These are phyloP conservation scores for Phengaris alcon DNA, from an alignment of 2,888 invertebrate species.

Conservation along the genomic window DNA sequence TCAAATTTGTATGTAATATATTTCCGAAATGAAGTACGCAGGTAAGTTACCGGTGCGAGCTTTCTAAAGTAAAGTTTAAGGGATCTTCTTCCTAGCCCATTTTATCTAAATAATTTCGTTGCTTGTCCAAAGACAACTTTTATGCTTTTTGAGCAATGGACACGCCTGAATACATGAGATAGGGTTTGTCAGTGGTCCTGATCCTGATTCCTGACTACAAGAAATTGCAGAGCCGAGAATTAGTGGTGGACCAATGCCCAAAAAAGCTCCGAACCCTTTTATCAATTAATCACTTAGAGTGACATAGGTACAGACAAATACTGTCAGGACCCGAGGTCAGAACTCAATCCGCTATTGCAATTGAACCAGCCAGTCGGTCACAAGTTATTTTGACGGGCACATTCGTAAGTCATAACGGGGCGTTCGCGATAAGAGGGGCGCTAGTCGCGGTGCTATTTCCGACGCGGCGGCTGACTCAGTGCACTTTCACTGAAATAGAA, in stretches of 20 bases:
- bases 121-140: background rate
- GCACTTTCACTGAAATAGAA: constrained; percentile 69
- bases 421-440: constrained; percentile 28
- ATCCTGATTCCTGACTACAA: too few relatives aligned
- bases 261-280: too few relatives aligned
- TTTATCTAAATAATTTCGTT: background rate
- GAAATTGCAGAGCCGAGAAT: too few relatives aligned
- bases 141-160: too few relatives aligned
- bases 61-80: background rate
- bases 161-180: too few relatives aligned
- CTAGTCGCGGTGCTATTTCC: constrained; percentile 53
- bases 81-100: background rate
- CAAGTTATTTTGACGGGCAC: constrained; percentile 6
- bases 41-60: background rate
- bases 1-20: background rate
- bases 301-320: too few relatives aligned
- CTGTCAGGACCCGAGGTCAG: background rate
- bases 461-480: constrained; percentile 60
- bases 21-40: background rate
- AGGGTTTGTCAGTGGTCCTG: too few relatives aligned
- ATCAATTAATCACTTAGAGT: too few relatives aligned
- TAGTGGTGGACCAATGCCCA: too few relatives aligned
- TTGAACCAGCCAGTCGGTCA: constrained; percentile 2
- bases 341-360: background rate
- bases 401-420: constrained; percentile 15